Evolutionary conservation across 1,140 invertebrate genomes (phyloP).

Genomic region (Gonioctena quinquepunctata): DNA sequence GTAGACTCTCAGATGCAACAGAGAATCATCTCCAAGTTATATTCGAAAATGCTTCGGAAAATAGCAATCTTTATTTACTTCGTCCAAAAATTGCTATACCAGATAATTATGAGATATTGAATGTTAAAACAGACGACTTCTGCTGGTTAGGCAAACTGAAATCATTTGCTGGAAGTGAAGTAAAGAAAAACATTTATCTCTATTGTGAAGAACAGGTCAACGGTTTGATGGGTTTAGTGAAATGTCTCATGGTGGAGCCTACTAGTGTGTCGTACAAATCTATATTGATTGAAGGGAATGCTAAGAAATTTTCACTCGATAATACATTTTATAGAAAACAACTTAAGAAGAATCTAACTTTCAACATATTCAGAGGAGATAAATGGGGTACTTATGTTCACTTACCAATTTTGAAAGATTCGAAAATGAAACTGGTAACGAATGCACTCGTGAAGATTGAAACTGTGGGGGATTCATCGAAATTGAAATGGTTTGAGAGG

Average conservation of each 20-base stretch:
- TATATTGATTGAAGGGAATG: slow-evolving; percentile 68
- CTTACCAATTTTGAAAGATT: slow-evolving; percentile 44
- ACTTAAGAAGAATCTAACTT: slow-evolving; percentile 64
- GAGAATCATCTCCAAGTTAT: no score
- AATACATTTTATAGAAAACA: neutral
- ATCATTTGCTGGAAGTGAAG: slow-evolving; percentile 63
- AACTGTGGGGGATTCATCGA: slow-evolving; percentile 83
- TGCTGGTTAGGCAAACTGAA: slow-evolving; percentile 84
- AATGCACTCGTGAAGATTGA: slow-evolving; percentile 75
- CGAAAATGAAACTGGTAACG: slow-evolving; percentile 50
- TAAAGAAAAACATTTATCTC: slow-evolving; percentile 64
- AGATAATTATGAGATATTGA: slow-evolving; percentile 57
- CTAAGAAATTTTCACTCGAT: slow-evolving; percentile 48
- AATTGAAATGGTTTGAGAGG: slow-evolving; percentile 80
- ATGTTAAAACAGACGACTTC: slow-evolving; percentile 69
- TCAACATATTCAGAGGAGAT: slow-evolving; percentile 68
- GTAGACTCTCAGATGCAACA: no score
- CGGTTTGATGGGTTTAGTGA: slow-evolving; percentile 85
- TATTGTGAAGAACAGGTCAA: slow-evolving; percentile 66
- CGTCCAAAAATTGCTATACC: neutral
- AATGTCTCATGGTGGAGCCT: slow-evolving; percentile 69
- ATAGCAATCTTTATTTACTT: no score
- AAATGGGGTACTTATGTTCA: slow-evolving; percentile 67
- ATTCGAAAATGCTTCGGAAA: no score
- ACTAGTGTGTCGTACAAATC: neutral